These are phyloP conservation scores for Clarias gariepinus DNA, from an alignment of 2,113 vertebrate species.

Conservation along the genomic window DNA sequence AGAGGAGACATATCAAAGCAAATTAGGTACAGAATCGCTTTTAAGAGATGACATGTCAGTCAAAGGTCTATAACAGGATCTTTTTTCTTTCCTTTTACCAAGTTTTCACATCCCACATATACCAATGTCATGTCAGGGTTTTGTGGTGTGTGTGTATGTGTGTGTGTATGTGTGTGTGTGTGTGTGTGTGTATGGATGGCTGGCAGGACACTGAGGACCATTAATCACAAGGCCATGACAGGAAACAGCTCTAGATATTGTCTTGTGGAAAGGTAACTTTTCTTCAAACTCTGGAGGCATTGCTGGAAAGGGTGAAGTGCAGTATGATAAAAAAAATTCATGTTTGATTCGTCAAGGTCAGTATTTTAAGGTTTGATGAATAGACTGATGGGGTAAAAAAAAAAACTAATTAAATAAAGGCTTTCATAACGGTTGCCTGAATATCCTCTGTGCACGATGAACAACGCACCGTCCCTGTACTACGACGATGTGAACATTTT, in stretches of 20 bases:
- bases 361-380: constrained; percentile 21
- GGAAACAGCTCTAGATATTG: constrained; percentile 18
- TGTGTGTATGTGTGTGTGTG: too few relatives aligned
- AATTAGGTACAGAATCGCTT: constrained; percentile 30
- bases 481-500: not conserved
- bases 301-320: constrained; percentile 4
- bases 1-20: constrained; percentile 27
- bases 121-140: not conserved
- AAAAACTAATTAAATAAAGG: constrained; percentile 20
- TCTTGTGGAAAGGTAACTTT: constrained; percentile 10
- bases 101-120: constrained; percentile 6
- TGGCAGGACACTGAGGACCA: constrained; percentile 14
- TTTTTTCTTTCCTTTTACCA: constrained; percentile 4
- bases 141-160: not conserved
- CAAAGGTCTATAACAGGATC: constrained; percentile 16
- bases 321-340: constrained; percentile 39
- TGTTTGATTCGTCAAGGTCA: constrained; percentile 22
- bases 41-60: constrained; percentile 25
- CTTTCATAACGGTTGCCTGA: constrained; percentile 10
- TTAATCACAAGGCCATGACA: constrained; percentile 28
- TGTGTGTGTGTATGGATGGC: not conserved
- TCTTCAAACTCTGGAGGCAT: not conserved
- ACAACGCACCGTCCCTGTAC: not conserved
- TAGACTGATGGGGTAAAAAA: constrained; percentile 21
- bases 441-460: not conserved